phyloP scores from a whole-genome alignment of 1,140 invertebrate genomes.

The Palaemon carinicauda region DNA sequence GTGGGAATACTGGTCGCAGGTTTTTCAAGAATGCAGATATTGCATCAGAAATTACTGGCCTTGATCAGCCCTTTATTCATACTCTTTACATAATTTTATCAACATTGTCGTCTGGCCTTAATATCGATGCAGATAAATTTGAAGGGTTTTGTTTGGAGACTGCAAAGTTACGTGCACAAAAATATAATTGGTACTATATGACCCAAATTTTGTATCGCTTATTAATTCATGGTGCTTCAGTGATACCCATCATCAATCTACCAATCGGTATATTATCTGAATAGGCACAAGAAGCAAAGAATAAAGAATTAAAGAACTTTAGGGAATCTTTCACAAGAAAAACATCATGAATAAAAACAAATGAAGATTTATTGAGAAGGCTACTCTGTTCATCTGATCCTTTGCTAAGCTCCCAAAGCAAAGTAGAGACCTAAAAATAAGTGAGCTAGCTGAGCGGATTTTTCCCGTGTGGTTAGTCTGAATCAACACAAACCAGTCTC shows the following conservation, averaged over 20 bases:
- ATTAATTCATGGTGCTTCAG: too few relatives aligned
- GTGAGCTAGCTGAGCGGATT: too few relatives aligned
- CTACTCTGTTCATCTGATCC: neutral
- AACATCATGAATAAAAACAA: neutral
- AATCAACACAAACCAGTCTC: too few relatives aligned
- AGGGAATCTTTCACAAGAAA: neutral
- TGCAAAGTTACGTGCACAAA: neutral
- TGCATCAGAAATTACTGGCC: neutral
- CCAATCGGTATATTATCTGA: neutral
- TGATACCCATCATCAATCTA: neutral
- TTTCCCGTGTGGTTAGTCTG: too few relatives aligned
- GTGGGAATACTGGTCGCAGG: neutral
- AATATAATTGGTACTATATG: too few relatives aligned
- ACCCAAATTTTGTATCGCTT: too few relatives aligned
- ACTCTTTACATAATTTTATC: neutral
- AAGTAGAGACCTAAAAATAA: neutral
- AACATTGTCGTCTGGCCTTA: neutral
- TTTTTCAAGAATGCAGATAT: neutral
- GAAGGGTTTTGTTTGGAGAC: neutral
- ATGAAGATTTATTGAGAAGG: neutral
- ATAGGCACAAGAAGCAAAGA: neutral
- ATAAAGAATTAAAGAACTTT: neutral
- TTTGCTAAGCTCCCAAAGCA: neutral
- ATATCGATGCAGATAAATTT: neutral
- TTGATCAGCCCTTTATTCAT: neutral